Evolutionary conservation across 2,113 vertebrate genomes (phyloP).

Genomic region (Chaenogobius annularis): DNA sequence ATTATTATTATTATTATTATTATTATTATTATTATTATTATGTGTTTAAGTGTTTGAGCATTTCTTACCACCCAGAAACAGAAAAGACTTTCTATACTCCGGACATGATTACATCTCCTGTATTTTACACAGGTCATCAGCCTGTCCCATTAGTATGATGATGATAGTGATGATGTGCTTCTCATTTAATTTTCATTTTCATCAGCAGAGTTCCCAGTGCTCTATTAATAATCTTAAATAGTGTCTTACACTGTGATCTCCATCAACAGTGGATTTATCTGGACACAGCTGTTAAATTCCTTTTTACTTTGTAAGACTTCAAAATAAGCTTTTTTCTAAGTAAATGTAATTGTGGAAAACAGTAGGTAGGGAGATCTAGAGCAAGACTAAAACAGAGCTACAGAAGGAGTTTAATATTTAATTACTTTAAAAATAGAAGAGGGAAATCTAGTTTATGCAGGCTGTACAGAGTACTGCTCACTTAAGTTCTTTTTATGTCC

Average conservation of each 20-base stretch:
- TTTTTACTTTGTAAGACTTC: slow-evolving; percentile 32
- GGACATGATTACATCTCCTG: slow-evolving; percentile 60
- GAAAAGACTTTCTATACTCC: background rate
- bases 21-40: no score
- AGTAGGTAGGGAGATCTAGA: slow-evolving; percentile 25
- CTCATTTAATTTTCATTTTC: slow-evolving; percentile 67
- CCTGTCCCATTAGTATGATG: slow-evolving; percentile 71
- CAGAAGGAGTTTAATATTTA: slow-evolving; percentile 40
- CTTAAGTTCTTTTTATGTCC: background rate
- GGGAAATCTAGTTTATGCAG: slow-evolving; percentile 12
- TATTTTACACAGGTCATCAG: slow-evolving; percentile 50
- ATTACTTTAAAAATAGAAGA: slow-evolving; percentile 15
- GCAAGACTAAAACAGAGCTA: slow-evolving; percentile 21
- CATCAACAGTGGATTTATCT: slow-evolving; percentile 34
- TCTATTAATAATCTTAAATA: slow-evolving; percentile 72
- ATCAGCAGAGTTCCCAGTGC: slow-evolving; percentile 48
- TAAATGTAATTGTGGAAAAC: slow-evolving; percentile 35
- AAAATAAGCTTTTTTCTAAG: slow-evolving; percentile 40
- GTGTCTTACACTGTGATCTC: slow-evolving; percentile 31
- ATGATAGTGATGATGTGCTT: slow-evolving; percentile 46
- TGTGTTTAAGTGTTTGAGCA: no score
- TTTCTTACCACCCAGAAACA: background rate
- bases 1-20: no score
- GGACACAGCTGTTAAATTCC: slow-evolving; percentile 41
- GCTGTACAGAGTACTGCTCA: slow-evolving; percentile 11